Conservation (phyloP, 1,140 invertebrate genomes). For the Leptinotarsa lineolata region DNA sequence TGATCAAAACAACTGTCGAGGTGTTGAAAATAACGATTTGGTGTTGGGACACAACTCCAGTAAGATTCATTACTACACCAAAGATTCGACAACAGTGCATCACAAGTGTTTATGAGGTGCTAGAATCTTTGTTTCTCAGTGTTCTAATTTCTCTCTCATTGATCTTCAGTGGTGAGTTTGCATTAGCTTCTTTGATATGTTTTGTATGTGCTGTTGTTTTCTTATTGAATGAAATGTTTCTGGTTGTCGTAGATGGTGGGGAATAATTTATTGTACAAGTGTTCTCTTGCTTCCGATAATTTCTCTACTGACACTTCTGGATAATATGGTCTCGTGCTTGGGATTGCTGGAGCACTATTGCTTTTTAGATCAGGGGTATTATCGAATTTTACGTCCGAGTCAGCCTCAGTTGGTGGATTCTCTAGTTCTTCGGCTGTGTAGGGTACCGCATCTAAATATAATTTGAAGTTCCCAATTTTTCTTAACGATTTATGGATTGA, state of each 20-base stretch:
- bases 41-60: too few relatives aligned
- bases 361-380: not conserved
- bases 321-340: not conserved
- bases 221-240: not conserved
- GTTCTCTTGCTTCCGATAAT: not conserved
- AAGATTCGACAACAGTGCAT: too few relatives aligned
- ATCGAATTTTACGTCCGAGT: not conserved
- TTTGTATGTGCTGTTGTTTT: not conserved
- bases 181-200: not conserved
- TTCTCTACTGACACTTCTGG: not conserved
- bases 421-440: constrained; percentile 10
- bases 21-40: too few relatives aligned
- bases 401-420: constrained; percentile 1
- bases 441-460: constrained; percentile 2
- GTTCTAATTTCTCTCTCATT: too few relatives aligned
- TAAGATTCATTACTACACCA: too few relatives aligned
- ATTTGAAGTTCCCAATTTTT: too few relatives aligned
- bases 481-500: too few relatives aligned
- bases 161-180: not conserved
- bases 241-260: not conserved
- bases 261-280: not conserved
- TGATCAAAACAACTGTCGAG: too few relatives aligned
- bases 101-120: too few relatives aligned
- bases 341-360: not conserved
- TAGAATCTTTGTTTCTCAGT: too few relatives aligned